A percentile compares a stretch with the other conserved stretches of the same genome.
These are phyloP conservation scores for Eupithecia tripunctaria DNA, from an alignment of 2,888 invertebrate species.

Conservation along the genomic window DNA sequence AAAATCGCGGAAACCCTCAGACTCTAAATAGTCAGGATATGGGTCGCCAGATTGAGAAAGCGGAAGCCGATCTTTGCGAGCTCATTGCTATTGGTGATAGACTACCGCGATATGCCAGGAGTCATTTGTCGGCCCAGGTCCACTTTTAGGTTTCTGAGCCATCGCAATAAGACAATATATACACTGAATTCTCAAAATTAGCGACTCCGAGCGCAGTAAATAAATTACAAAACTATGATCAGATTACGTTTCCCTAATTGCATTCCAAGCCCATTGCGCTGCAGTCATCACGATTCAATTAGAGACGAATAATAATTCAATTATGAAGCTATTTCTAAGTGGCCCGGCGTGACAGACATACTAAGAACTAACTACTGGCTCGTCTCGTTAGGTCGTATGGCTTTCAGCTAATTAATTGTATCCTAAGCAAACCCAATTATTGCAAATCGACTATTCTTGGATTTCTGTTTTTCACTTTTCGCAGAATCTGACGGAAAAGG, in stretches of 20 bases:
- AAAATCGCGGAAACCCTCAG: too few relatives aligned
- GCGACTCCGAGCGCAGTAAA: not conserved
- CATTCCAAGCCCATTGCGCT: constrained; percentile 13
- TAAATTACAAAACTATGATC: not conserved
- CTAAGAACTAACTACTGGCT: not conserved
- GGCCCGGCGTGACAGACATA: constrained; percentile 3
- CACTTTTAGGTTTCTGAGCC: too few relatives aligned
- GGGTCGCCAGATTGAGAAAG: too few relatives aligned
- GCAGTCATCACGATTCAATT: constrained; percentile 19
- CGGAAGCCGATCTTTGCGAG: too few relatives aligned
- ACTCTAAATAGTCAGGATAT: too few relatives aligned
- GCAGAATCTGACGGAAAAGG: not conserved
- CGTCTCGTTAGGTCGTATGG: not conserved
- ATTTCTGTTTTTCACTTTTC: not conserved
- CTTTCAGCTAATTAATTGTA: not conserved
- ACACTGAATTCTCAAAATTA: not conserved
- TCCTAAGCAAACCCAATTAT: not conserved
- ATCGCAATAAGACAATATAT: too few relatives aligned
- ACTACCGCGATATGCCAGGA: too few relatives aligned
- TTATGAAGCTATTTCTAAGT: constrained; percentile 19
- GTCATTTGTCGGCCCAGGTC: too few relatives aligned
- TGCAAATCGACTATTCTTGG: not conserved
- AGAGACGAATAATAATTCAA: constrained; percentile 18
- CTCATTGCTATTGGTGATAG: too few relatives aligned
- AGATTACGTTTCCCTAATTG: not conserved